Base-by-base conservation (phyloP, 1,140 invertebrate genomes). In the Galendromus occidentalis region DNA sequence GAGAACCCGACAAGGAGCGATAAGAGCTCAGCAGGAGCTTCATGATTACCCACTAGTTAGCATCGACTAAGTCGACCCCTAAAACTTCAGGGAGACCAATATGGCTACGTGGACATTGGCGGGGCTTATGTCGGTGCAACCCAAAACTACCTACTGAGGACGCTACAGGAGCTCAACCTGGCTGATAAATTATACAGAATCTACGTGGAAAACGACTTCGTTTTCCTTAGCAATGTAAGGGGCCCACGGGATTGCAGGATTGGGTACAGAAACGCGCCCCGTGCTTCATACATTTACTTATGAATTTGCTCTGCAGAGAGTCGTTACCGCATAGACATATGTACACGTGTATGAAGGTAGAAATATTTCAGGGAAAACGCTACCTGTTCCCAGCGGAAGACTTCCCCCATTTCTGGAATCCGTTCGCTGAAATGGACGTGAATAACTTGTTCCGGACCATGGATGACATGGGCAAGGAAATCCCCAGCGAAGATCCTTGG, bases 401-500 rank as follows among this genome's bases (percentile, higher is more conserved):
- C 51, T 65, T 65, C 7, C 51, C 55, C 5, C 64, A 20, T 14
- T 41, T 64, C 14, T 67, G 65, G 28, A 69, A 67, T 42, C 42
- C 65, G 18, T 29, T 68, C 5, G 66, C 65, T 0, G 7, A 42
- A 17, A 55, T 67, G 47, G 72, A 72, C 30, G 42, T 71, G 6
- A 68, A 71, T 44, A 67, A 73, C 42, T 67, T 70, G 7, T 44
- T 71, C 18, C 63, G 68, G 25, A 33, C 69, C 1, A 68, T 73
- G 45, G 72, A 72, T 64, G 66, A 69, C 67, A 71, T 72, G 69
- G 70, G 68, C 39, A 59, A 70, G 68, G 67, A 72, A 74, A 73
- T 77, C 44, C 75, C 76, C 6, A 17, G 70, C 2, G 70, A 74
- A 22, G 74, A 71, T 1, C 76, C 76, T 14, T 77, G 76, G 76